These are phyloP conservation scores for Temnopleurus reevesii DNA, from an alignment of 53 echinoderm and acorn worm genomes.

Conservation along the genomic window DNA sequence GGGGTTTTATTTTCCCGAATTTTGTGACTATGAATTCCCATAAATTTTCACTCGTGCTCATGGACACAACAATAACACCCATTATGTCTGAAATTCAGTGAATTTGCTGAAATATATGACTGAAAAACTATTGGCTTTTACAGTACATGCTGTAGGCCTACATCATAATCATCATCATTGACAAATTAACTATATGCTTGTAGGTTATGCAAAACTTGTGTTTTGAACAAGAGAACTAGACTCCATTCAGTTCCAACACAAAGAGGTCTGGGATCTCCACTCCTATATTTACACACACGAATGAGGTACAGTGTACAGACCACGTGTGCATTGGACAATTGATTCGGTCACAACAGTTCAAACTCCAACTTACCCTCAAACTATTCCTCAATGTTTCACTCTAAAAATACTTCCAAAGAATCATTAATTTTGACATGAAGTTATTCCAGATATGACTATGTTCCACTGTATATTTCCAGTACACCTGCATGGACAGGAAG, in stretches of 20 bases:
- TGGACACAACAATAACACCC: too few species aligned
- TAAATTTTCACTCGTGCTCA: too few species aligned
- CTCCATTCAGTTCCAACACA: conserved; percentile 18
- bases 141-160: too few species aligned
- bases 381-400: background rate
- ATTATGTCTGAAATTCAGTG: too few species aligned
- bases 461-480: background rate
- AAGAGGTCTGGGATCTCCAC: background rate
- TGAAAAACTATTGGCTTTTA: too few species aligned
- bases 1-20: too few species aligned
- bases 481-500: background rate
- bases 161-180: too few species aligned
- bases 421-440: background rate
- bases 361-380: background rate
- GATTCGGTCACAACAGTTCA: background rate
- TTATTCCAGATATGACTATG: background rate
- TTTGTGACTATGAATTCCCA: too few species aligned
- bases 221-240: too few species aligned
- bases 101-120: too few species aligned
- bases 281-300: background rate
- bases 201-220: too few species aligned
- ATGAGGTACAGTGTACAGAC: background rate
- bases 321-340: conserved; percentile 3
- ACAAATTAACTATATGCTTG: too few species aligned
- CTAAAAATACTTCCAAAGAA: background rate